phyloP scores from a whole-genome alignment of 2,797 vertebrate genomes.

The Holocentrus rufus region DNA sequence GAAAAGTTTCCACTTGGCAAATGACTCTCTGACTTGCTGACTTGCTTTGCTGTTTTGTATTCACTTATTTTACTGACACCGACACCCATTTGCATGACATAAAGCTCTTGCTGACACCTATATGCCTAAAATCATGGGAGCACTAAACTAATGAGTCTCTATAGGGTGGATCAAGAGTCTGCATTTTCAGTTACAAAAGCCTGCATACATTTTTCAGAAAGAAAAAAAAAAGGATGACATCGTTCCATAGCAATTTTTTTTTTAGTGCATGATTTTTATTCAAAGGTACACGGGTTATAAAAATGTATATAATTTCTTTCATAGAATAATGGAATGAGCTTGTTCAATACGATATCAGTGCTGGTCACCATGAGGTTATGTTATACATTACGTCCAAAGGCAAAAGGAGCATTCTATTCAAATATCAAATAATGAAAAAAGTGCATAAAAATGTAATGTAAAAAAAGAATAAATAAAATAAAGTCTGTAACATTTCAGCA shows the following conservation, averaged over 20 bases:
- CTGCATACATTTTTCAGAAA: too few relatives aligned
- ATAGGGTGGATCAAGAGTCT: background rate
- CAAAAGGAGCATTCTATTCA: background rate
- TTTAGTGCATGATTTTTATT: constrained; percentile 21
- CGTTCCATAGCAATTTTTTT: background rate
- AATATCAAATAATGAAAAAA: background rate
- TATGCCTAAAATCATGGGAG: background rate
- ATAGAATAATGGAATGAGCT: background rate
- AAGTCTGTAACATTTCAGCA: too few relatives aligned
- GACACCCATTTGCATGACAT: too few relatives aligned
- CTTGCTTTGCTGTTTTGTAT: too few relatives aligned
- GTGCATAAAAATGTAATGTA: too few relatives aligned
- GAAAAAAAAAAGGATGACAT: too few relatives aligned
- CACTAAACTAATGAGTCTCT: background rate
- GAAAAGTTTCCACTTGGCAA: too few relatives aligned
- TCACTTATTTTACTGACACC: too few relatives aligned
- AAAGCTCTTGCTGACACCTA: background rate
- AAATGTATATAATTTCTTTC: background rate
- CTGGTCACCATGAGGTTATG: background rate
- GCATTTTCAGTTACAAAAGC: too few relatives aligned
- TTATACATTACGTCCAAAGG: background rate
- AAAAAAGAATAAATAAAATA: too few relatives aligned
- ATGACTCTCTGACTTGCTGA: background rate
- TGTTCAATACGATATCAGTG: too few relatives aligned
- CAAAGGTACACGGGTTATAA: background rate